Evolutionary conservation across 2,113 vertebrate species (phyloP).

Genomic region (Oryzias woworae): DNA sequence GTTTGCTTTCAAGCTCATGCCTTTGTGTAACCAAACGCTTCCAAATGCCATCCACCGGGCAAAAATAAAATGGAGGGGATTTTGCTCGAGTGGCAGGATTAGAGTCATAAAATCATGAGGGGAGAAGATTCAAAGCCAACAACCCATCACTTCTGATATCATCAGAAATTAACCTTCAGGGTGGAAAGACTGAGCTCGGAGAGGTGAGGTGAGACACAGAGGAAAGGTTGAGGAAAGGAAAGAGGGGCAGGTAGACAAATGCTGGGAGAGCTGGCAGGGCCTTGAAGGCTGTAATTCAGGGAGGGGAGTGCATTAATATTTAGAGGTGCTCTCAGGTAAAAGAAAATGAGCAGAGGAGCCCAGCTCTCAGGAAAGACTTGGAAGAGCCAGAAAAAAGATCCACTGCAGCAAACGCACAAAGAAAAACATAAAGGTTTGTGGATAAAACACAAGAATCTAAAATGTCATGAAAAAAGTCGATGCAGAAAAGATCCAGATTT

Average conservation of each 20-base stretch:
- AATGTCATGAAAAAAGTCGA: background rate
- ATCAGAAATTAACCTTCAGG: slow-evolving; percentile 70
- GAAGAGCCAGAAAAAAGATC: slow-evolving; percentile 41
- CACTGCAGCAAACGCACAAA: slow-evolving; percentile 17
- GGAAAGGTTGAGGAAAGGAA: slow-evolving; percentile 13
- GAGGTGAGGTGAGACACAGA: slow-evolving; percentile 39
- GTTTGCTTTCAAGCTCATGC: slow-evolving; percentile 48
- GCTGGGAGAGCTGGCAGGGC: slow-evolving; percentile 53
- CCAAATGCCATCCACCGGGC: slow-evolving; percentile 45
- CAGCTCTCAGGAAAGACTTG: slow-evolving; percentile 44
- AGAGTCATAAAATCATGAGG: slow-evolving; percentile 60
- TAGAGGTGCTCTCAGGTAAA: slow-evolving; percentile 72
- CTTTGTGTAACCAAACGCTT: slow-evolving; percentile 58
- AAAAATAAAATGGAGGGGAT: slow-evolving; percentile 47
- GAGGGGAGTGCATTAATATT: slow-evolving; percentile 71
- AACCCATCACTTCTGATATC: slow-evolving; percentile 62
- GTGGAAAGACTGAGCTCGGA: slow-evolving; percentile 50
- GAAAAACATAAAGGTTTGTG: slow-evolving; percentile 9
- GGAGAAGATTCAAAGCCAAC: slow-evolving; percentile 62
- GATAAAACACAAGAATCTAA: slow-evolving; percentile 12
- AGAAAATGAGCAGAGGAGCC: slow-evolving; percentile 66
- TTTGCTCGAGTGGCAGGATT: slow-evolving; percentile 64
- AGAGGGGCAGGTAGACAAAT: slow-evolving; percentile 54
- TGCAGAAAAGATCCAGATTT: background rate
- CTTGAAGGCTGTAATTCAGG: slow-evolving; percentile 62